Conservation (phyloP, 2,888 invertebrate species). For the Alloplasta piceator region DNA sequence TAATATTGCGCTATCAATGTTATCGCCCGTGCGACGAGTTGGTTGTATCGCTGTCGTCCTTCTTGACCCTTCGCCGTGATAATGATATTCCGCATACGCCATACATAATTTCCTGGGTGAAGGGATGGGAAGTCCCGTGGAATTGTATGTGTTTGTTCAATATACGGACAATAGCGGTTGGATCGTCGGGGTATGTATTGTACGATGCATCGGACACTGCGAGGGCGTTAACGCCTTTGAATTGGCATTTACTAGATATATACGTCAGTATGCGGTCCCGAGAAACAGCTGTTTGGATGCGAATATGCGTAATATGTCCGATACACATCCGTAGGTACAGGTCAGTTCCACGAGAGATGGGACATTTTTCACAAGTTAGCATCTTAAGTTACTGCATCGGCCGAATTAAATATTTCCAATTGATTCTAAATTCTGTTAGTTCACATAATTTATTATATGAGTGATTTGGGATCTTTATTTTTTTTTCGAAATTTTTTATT, state of each 20-base stretch:
- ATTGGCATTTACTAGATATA: conserved; percentile 34
- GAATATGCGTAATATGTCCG: background rate
- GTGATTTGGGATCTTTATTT: too few species aligned
- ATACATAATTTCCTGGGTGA: conserved; percentile 20
- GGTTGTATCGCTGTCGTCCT: conserved; percentile 18
- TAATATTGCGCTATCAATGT: conserved; percentile 24
- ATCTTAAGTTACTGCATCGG: too few species aligned
- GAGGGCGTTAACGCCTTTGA: background rate
- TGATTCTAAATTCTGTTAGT: too few species aligned
- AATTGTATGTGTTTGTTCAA: conserved; percentile 10
- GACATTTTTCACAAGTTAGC: too few species aligned
- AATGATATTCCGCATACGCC: conserved; percentile 36
- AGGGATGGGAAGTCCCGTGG: background rate
- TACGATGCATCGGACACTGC: conserved; percentile 30
- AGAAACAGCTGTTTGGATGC: conserved; percentile 1
- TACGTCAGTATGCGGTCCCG: conserved; percentile 34
- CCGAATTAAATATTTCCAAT: too few species aligned
- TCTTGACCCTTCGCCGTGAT: conserved; percentile 19
- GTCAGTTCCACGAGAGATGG: background rate
- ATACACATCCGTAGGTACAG: background rate
- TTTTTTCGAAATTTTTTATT: too few species aligned
- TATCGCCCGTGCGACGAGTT: conserved; percentile 1
- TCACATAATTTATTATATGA: too few species aligned
- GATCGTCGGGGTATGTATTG: conserved; percentile 1
- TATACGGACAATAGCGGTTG: background rate